Percentiles rank a stretch among this genome's conserved stretches.
These are phyloP conservation scores for Xenentodon cancila DNA, from an alignment of 2,797 vertebrate species.

Conservation along the genomic window DNA sequence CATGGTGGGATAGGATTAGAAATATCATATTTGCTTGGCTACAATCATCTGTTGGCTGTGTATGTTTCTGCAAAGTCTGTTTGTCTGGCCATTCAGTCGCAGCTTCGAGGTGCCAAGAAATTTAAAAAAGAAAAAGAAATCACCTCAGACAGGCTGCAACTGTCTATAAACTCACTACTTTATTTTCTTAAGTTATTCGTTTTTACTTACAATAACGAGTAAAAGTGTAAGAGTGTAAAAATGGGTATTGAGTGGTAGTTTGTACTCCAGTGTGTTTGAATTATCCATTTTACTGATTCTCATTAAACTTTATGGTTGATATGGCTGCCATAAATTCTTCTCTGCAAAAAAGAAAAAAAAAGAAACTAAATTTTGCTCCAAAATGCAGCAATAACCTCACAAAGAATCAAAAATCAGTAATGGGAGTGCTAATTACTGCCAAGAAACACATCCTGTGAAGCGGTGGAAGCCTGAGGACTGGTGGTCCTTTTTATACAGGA, in stretches of 20 bases:
- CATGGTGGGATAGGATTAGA: conserved; percentile 60
- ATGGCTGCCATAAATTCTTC: conserved; percentile 24
- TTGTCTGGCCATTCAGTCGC: conserved; percentile 27
- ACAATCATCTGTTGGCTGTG: conserved; percentile 53
- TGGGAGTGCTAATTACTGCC: conserved; percentile 52
- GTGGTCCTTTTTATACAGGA: conserved; percentile 14
- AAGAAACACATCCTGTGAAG: conserved; percentile 34
- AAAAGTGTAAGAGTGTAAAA: no score
- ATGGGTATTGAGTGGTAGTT: no score
- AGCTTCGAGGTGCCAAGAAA: conserved; percentile 21
- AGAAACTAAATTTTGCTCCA: conserved; percentile 24
- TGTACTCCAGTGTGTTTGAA: no score
- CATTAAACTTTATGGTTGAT: conserved; percentile 37
- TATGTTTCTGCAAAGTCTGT: conserved; percentile 46
- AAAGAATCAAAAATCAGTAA: conserved; percentile 54
- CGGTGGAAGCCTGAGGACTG: conserved; percentile 11
- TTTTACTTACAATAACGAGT: no score
- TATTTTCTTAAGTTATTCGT: conserved; percentile 2
- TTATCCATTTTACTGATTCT: no score
- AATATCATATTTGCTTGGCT: conserved; percentile 62
- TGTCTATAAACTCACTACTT: neutral
- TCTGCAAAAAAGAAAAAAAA: conserved; percentile 16
- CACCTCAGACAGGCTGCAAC: conserved; percentile 28
- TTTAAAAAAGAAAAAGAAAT: conserved; percentile 29
- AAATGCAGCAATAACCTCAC: conserved; percentile 31